Percentiles rank a stretch among this genome's conserved stretches.
Evolutionary conservation across 2,888 invertebrate species (phyloP).

Genomic region (Aphrophora alni): DNA sequence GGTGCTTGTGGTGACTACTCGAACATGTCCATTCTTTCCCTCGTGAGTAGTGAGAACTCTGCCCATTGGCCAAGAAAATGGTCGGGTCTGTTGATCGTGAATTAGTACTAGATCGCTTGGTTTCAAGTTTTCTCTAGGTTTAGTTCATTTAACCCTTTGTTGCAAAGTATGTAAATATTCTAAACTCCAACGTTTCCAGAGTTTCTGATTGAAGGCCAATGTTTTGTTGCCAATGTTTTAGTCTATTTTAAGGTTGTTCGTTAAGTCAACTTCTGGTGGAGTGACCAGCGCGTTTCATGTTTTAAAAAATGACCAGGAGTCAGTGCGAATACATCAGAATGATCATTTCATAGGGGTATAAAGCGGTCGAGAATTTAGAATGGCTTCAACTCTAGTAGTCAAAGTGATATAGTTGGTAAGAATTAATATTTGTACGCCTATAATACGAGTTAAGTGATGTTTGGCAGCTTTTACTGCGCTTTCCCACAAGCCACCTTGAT

Average conservation of each 20-base stretch:
- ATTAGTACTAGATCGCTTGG: constrained; percentile 49
- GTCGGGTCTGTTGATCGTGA: constrained; percentile 45
- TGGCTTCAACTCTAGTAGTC: constrained; percentile 46
- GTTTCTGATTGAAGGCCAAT: constrained; percentile 48
- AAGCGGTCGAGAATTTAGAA: constrained; percentile 52
- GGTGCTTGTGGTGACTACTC: constrained; percentile 49
- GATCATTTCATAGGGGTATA: constrained; percentile 47
- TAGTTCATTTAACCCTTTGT: constrained; percentile 49
- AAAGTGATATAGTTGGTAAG: too few relatives aligned
- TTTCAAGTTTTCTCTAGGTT: constrained; percentile 33
- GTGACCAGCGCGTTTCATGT: constrained; percentile 43
- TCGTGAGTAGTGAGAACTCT: constrained; percentile 46
- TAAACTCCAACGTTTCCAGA: constrained; percentile 50
- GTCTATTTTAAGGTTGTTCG: constrained; percentile 39
- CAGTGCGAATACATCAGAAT: constrained; percentile 45
- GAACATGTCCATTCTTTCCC: constrained; percentile 48
- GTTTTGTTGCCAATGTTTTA: constrained; percentile 47
- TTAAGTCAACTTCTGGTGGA: constrained; percentile 48
- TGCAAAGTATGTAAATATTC: constrained; percentile 51
- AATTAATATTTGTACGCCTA: too few relatives aligned
- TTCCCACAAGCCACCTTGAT: constrained; percentile 51
- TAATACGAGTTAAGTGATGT: constrained; percentile 45
- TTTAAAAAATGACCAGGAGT: constrained; percentile 54
- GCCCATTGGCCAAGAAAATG: constrained; percentile 50
- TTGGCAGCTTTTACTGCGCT: constrained; percentile 52